Percentiles rank a stretch among this genome's conserved stretches.
Evolutionary conservation across 2,888 invertebrate genomes (phyloP).

Genomic region (Calliopum simillimum): DNA sequence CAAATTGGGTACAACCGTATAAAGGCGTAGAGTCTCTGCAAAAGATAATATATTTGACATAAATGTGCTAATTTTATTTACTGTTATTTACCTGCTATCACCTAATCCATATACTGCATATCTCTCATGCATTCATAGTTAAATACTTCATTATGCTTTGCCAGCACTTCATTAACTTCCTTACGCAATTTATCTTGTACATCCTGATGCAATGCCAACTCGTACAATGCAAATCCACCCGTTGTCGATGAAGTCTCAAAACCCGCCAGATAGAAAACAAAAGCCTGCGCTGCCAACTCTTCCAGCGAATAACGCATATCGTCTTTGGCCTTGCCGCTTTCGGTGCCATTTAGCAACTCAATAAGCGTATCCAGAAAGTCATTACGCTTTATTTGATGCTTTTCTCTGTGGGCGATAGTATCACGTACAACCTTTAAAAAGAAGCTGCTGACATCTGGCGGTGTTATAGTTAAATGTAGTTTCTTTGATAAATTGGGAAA

Average conservation of each 20-base stretch:
- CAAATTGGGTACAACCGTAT: slow-evolving; percentile 66
- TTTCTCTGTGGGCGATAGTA: slow-evolving; percentile 7
- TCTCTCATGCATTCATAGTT: slow-evolving; percentile 53
- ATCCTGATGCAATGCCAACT: slow-evolving; percentile 50
- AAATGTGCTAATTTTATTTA: background rate
- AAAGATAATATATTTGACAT: slow-evolving; percentile 35
- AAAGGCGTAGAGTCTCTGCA: slow-evolving; percentile 69
- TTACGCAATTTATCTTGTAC: slow-evolving; percentile 49
- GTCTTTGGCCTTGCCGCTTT: slow-evolving; percentile 50
- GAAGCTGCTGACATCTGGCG: slow-evolving; percentile 56
- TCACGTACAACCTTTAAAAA: slow-evolving; percentile 52
- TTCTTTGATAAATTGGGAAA: slow-evolving; percentile 38
- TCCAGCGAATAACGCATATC: slow-evolving; percentile 52
- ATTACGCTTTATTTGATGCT: slow-evolving; percentile 64
- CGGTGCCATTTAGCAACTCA: slow-evolving; percentile 66
- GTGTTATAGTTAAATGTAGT: slow-evolving; percentile 35
- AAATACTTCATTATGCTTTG: slow-evolving; percentile 46
- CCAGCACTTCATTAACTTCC: slow-evolving; percentile 48
- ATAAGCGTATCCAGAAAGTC: slow-evolving; percentile 72
- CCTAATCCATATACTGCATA: slow-evolving; percentile 51
- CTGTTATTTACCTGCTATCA: slow-evolving; percentile 35
- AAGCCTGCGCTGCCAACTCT: slow-evolving; percentile 50
- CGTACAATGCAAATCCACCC: slow-evolving; percentile 67
- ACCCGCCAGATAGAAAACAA: slow-evolving; percentile 66
- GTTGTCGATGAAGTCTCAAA: slow-evolving; percentile 75